These are phyloP conservation scores for Bambusicola thoracicus DNA, from an alignment of 2,113 vertebrate species.

Conservation along the genomic window DNA sequence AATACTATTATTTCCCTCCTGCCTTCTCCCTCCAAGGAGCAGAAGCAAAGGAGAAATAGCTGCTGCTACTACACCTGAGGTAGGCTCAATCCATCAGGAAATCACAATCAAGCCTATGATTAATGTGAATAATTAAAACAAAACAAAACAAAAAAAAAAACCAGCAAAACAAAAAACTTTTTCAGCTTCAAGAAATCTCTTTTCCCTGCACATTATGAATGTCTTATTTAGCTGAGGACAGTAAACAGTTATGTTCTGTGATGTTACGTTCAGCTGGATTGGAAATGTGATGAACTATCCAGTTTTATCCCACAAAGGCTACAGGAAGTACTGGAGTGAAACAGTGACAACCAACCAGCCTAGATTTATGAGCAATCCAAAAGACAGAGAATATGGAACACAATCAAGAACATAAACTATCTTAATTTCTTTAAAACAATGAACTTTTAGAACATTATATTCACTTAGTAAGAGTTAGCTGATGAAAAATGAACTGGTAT, in stretches of 20 bases:
- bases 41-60: not conserved
- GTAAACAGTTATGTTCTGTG: not conserved
- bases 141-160: no score
- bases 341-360: not conserved
- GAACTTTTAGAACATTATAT: constrained; percentile 10
- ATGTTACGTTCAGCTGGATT: not conserved
- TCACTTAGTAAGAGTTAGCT: constrained; percentile 37
- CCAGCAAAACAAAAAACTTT: not conserved
- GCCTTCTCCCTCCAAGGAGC: not conserved
- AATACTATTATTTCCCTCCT: not conserved
- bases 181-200: not conserved
- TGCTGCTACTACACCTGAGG: not conserved
- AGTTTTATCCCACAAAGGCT: not conserved
- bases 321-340: not conserved
- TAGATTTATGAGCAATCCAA: constrained; percentile 7
- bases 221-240: not conserved
- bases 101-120: not conserved
- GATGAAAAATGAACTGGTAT: not conserved
- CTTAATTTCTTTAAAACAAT: constrained; percentile 25
- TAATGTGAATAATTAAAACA: not conserved
- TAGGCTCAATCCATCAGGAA: not conserved
- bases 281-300: constrained; percentile 18
- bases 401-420: constrained; percentile 11
- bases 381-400: not conserved
- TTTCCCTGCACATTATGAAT: not conserved